Evolutionary conservation across 2,113 vertebrate genomes (phyloP).

Genomic region (Pomatorhinus ruficollis): DNA sequence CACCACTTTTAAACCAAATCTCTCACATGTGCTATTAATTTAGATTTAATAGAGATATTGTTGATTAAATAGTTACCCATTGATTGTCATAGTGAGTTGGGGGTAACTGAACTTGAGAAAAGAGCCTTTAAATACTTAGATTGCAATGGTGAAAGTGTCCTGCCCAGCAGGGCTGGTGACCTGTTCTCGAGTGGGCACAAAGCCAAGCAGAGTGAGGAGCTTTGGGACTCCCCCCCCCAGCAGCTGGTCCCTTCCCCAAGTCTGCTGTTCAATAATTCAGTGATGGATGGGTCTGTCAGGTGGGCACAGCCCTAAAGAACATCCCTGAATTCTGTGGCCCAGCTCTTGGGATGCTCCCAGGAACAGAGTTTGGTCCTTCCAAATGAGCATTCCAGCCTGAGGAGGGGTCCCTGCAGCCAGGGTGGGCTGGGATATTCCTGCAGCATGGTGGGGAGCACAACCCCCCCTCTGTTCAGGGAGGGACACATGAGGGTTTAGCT

Average conservation of each 20-base stretch:
- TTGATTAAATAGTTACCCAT: background rate
- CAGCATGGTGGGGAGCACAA: rapidly evolving
- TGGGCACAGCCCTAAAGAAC: background rate
- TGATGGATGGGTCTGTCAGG: background rate
- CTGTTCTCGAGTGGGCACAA: background rate
- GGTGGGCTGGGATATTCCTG: background rate
- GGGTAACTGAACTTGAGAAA: background rate
- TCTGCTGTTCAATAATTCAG: background rate
- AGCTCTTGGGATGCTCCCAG: background rate
- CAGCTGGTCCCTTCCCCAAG: background rate
- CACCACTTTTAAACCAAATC: background rate
- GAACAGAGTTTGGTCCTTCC: rapidly evolving
- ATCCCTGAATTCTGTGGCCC: background rate
- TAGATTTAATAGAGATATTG: background rate
- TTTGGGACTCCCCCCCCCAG: background rate
- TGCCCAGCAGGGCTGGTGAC: background rate
- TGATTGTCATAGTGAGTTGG: background rate
- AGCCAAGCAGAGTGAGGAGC: background rate
- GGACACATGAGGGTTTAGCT: background rate
- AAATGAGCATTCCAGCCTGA: background rate
- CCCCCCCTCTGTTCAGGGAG: background rate
- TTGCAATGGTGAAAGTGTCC: background rate
- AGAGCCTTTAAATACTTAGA: background rate
- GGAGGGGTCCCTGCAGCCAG: background rate
- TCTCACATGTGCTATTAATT: background rate